phyloP scores from a whole-genome alignment of 2,888 invertebrate genomes.

The Xestia c-nigrum region DNA sequence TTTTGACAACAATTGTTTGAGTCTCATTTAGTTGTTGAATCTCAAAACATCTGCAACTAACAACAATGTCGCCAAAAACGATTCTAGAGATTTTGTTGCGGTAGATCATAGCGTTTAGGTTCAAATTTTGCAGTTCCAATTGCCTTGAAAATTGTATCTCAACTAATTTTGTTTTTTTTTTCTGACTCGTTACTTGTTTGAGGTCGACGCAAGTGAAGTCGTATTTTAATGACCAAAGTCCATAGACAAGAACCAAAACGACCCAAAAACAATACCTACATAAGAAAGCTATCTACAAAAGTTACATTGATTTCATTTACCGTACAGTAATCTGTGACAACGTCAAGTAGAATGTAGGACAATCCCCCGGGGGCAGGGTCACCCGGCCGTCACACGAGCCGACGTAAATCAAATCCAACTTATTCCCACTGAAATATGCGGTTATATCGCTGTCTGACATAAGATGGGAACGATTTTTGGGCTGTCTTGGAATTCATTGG shows the following conservation, averaged over 20 bases:
- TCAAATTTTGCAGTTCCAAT: not conserved
- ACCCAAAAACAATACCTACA: not conserved
- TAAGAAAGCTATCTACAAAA: not conserved
- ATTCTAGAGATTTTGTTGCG: not conserved
- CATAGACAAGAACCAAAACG: too few relatives aligned
- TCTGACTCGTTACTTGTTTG: not conserved
- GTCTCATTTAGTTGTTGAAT: not conserved
- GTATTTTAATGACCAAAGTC: not conserved
- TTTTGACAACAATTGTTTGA: not conserved
- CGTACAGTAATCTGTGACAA: conserved; percentile 16
- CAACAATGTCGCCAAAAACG: not conserved
- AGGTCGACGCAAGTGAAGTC: not conserved
- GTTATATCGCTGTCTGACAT: not conserved
- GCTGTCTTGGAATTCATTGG: not conserved
- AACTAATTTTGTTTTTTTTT: not conserved
- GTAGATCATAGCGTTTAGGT: not conserved
- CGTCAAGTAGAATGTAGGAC: conserved; percentile 32
- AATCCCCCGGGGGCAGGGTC: conserved; percentile 24
- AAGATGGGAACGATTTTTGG: not conserved
- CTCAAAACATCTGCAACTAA: not conserved
- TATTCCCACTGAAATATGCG: conserved; percentile 21
- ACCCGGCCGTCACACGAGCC: conserved; percentile 23
- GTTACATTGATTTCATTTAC: conserved; percentile 5
- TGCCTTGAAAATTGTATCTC: not conserved
- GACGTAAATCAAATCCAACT: conserved; percentile 50